A percentile compares a stretch with the other conserved stretches of the same genome.
Evolutionary conservation across 1,140 invertebrate genomes (phyloP).

Genomic region (Ostrea denselamellosa): DNA sequence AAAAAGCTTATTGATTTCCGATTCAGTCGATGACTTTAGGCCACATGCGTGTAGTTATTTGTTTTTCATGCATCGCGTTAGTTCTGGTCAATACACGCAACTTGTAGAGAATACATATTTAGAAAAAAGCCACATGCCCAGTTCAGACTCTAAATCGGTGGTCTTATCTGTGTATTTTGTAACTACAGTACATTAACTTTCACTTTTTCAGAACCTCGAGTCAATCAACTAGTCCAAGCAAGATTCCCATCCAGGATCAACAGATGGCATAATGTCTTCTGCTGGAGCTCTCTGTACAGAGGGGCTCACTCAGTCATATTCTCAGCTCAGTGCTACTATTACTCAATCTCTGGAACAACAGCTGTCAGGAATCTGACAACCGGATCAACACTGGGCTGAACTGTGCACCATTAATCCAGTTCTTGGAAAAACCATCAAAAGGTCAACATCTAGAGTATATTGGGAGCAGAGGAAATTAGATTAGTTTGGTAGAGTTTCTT

Average conservation of each 20-base stretch:
- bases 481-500: conserved; percentile 70
- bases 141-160: too few species aligned
- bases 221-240: conserved; percentile 53
- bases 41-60: too few species aligned
- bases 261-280: conserved; percentile 89
- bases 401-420: conserved; percentile 85
- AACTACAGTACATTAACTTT: too few species aligned
- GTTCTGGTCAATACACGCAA: too few species aligned
- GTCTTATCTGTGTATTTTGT: too few species aligned
- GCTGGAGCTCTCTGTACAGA: conserved; percentile 88
- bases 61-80: too few species aligned
- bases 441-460: conserved; percentile 77
- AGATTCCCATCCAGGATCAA: conserved; percentile 86
- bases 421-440: conserved; percentile 73
- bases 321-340: conserved; percentile 88
- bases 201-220: background rate
- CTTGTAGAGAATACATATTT: too few species aligned
- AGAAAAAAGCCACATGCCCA: too few species aligned
- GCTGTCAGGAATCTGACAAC: conserved; percentile 84
- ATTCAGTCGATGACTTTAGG: too few species aligned
- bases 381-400: conserved; percentile 78
- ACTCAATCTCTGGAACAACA: conserved; percentile 86
- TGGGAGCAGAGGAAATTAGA: conserved; percentile 72
- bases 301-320: conserved; percentile 86
- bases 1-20: too few species aligned